These are phyloP conservation scores for Gryllus bimaculatus DNA, from an alignment of 1,140 invertebrate genomes.

Conservation along the genomic window DNA sequence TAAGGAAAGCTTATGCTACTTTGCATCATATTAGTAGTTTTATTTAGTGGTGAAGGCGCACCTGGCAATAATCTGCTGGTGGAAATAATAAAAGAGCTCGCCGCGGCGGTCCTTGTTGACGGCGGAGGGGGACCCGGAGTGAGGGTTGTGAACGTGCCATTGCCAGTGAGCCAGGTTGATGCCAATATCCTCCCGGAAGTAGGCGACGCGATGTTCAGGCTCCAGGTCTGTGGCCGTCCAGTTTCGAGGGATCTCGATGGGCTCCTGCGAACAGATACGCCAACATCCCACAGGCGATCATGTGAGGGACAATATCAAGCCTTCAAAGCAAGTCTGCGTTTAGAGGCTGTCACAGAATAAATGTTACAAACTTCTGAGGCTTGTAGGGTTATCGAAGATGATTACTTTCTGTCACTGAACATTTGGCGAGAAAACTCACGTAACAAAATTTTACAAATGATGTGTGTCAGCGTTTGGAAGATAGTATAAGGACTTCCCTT, in stretches of 20 bases:
- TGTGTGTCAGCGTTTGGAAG: too few species aligned
- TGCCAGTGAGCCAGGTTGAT: conserved; percentile 75
- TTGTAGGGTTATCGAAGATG: too few species aligned
- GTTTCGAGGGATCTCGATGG: conserved; percentile 58
- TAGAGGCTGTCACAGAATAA: too few species aligned
- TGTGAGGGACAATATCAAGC: not conserved
- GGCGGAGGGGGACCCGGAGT: conserved; percentile 36
- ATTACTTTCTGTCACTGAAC: too few species aligned
- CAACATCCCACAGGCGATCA: too few species aligned
- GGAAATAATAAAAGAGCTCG: conserved; percentile 71
- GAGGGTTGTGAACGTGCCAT: conserved; percentile 41
- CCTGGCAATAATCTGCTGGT: conserved; percentile 59
- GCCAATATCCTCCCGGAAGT: conserved; percentile 64
- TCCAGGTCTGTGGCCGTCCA: conserved; percentile 64
- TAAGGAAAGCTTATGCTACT: too few species aligned
- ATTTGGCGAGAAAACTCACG: too few species aligned
- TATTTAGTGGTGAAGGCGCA: conserved; percentile 21
- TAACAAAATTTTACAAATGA: too few species aligned
- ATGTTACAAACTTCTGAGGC: too few species aligned
- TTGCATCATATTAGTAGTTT: too few species aligned
- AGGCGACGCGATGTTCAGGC: conserved; percentile 58
- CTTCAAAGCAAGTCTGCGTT: too few species aligned
- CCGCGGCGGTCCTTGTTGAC: conserved; percentile 60
- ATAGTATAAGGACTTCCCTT: too few species aligned
- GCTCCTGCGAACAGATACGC: conserved; percentile 28